Evolutionary conservation across 2,113 vertebrate species (phyloP).

Genomic region (Protomyctophum bolini): DNA sequence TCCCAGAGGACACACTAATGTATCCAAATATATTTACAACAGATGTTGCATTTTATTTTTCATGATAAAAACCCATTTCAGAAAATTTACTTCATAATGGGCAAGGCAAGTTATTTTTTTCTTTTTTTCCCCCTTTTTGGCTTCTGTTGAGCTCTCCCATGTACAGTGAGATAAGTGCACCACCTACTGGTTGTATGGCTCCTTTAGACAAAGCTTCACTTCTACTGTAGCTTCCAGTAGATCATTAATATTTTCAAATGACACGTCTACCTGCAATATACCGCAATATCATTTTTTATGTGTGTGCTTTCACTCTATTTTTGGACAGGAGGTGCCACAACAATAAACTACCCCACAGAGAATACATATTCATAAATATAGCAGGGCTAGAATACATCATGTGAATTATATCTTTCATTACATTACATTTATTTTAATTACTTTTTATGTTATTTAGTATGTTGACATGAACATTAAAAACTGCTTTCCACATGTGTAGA

Average conservation of each 20-base stretch:
- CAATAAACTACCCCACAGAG: too few species aligned
- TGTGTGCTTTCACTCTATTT: too few species aligned
- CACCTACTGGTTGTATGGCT: slow-evolving; percentile 75
- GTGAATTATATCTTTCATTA: too few species aligned
- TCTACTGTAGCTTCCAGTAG: neutral
- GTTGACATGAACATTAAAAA: too few species aligned
- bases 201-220: slow-evolving; percentile 20
- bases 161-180: slow-evolving; percentile 78
- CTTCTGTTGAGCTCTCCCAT: slow-evolving; percentile 53
- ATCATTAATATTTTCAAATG: neutral
- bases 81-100: slow-evolving; percentile 79
- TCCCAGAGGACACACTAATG: slow-evolving; percentile 82
- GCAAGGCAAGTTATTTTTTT: slow-evolving; percentile 59
- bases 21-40: slow-evolving; percentile 85
- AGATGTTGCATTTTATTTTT: slow-evolving; percentile 86
- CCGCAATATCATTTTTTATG: too few species aligned
- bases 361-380: too few species aligned
- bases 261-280: too few species aligned
- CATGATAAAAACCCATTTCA: slow-evolving; percentile 83
- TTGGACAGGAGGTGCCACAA: too few species aligned
- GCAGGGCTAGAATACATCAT: too few species aligned
- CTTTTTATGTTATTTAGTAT: too few species aligned
- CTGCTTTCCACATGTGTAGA: too few species aligned
- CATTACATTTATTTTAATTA: too few species aligned
- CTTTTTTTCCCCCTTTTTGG: slow-evolving; percentile 26